Base-by-base conservation (phyloP, 2,113 vertebrate genomes). In the Istiophorus platypterus region DNA sequence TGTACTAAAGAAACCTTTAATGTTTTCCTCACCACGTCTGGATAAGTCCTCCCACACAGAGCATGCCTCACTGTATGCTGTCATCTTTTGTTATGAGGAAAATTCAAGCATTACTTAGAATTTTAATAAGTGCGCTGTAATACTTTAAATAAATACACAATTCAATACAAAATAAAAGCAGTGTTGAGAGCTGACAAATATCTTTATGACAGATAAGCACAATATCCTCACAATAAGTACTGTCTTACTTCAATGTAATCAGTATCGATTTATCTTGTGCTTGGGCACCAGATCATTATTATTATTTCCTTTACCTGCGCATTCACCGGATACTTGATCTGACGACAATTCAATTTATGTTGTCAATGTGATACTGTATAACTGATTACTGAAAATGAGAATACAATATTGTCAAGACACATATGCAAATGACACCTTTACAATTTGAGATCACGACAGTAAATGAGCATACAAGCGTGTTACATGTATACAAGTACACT, bases 31-130 rank as follows among this genome's bases (percentile, higher is more conserved):
- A 61, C 34, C 41, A 65, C 37, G 47, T 69, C 47, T 57, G 62
- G 84, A 89, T 87, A 78, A 85, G 51, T 26, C 59, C 65, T 76
- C 85, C 84, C 70, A 79, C 69, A 58, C 65, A 78, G 82, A 85
- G 63, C 57, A 49, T 34, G 34, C 54, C 63, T 84, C 51, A 58
- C 27, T 56, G 39, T 59, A 39, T 52, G n/a, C 41, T 70, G 54
- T 29, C 47, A 63, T 62, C 37, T 69, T 82, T 75, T 76, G 31
- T 64, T 45, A 65, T 67, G 68, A 65, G 20, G 37, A 47, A 76
- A 52, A 72, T 76, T 80, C 52, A 22, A 51, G 54, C 27, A 63
- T 58, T 54, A 34, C 63, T 72, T 31, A 41, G 29, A 66, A 61
- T 61, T 72, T 76, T 27, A 56, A 34, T 51, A 58, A 74, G 54